Evolutionary conservation across 2,797 vertebrate species (phyloP).

Genomic region (Hoplostethus mediterraneus): DNA sequence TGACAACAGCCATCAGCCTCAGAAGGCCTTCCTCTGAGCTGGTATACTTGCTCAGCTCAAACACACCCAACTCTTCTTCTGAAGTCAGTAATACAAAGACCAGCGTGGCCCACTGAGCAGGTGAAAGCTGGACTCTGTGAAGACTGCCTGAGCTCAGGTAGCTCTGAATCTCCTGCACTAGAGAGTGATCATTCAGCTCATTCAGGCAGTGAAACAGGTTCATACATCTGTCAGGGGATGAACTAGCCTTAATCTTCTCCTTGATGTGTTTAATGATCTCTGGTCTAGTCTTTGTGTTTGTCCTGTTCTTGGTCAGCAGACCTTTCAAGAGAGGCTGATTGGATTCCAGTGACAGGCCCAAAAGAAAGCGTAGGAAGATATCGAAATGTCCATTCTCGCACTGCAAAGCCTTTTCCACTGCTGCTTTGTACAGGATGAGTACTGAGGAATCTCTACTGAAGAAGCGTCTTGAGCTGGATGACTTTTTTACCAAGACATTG

Average conservation of each 20-base stretch:
- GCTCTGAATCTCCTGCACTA: conserved; percentile 72
- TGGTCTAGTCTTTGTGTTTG: conserved; percentile 45
- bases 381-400: conserved; percentile 67
- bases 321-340: conserved; percentile 61
- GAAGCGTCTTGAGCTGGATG: conserved; percentile 17
- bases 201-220: conserved; percentile 79
- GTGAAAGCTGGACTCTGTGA: conserved; percentile 53
- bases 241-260: conserved; percentile 56
- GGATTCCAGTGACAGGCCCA: conserved; percentile 73
- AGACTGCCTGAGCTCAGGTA: conserved; percentile 58
- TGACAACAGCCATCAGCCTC: conserved; percentile 73
- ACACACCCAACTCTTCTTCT: conserved; percentile 69
- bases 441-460: conserved; percentile 52
- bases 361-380: conserved; percentile 77
- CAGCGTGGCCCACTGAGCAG: conserved; percentile 74
- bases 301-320: conserved; percentile 60
- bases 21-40: conserved; percentile 72
- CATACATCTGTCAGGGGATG: conserved; percentile 64
- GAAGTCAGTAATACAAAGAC: conserved; percentile 75
- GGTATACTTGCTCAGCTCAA: conserved; percentile 70
- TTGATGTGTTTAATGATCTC: conserved; percentile 72
- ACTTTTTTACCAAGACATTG: conserved; percentile 70
- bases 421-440: conserved; percentile 70
- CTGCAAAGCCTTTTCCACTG: conserved; percentile 66
- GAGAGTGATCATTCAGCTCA: conserved; percentile 70